These are phyloP conservation scores for Drosophila prolongata DNA, from an alignment of 2,888 invertebrate species.

Conservation along the genomic window DNA sequence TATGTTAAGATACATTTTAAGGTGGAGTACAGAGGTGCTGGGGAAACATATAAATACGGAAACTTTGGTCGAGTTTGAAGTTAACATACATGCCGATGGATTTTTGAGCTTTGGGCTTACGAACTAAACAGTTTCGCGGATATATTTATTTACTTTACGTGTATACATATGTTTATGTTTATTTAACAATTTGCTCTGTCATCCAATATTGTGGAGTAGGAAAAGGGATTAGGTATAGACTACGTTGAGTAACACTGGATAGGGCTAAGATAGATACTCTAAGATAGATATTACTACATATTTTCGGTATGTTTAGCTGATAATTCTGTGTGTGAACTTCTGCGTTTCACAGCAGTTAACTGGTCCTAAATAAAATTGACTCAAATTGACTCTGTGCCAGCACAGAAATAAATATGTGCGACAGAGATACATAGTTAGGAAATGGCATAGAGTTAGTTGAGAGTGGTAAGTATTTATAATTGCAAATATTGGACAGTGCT, in stretches of 20 bases:
- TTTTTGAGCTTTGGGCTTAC: constrained; percentile 38
- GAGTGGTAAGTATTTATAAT: constrained; percentile 26
- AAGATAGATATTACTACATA: constrained; percentile 22
- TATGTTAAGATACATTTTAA: constrained; percentile 9
- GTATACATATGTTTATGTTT: constrained; percentile 8
- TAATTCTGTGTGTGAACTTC: not conserved
- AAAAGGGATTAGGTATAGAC: constrained; percentile 13
- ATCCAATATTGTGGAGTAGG: constrained; percentile 22
- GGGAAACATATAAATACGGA: not conserved
- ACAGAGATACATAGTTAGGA: constrained; percentile 15
- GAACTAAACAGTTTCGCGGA: constrained; percentile 23
- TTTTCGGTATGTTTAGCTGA: too few relatives aligned
- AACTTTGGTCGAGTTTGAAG: constrained; percentile 27
- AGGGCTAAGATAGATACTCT: constrained; percentile 30
- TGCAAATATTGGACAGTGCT: constrained; percentile 60
- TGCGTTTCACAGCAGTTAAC: not conserved
- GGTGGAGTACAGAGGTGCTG: not conserved
- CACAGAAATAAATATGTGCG: constrained; percentile 20
- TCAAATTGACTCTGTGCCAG: constrained; percentile 39
- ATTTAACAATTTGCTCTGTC: constrained; percentile 28
- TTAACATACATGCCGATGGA: constrained; percentile 5
- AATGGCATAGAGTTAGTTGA: constrained; percentile 8
- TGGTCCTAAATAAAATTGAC: constrained; percentile 32
- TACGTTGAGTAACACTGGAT: constrained; percentile 36
- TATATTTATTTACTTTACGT: constrained; percentile 2